Base-by-base conservation (phyloP, 2,113 vertebrate species). In the Sciurus niger region DNA sequence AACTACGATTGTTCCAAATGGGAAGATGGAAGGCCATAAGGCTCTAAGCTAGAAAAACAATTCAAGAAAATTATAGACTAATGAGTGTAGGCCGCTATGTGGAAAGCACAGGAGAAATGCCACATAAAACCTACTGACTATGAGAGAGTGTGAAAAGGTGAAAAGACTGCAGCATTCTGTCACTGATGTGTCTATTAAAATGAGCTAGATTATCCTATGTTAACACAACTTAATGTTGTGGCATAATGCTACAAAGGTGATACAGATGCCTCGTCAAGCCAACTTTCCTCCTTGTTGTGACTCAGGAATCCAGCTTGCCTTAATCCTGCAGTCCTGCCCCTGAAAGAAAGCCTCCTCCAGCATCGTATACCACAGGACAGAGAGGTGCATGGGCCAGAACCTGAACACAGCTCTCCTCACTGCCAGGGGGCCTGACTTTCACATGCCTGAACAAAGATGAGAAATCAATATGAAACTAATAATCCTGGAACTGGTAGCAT, bases 11-110 rank as follows among this genome's bases (percentile, higher is more conserved):
- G n/a, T 53, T 92, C 13, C 68, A 82, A 37, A 72, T 2, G 13
- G 4, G 4, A 8, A 24, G 17, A 32, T 24, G 8, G 1, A 12
- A 3, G 4, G 22, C 4, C 17, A 10, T 14, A 43, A 51, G 20
- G 16, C 2, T 55, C n/a, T 48, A 74, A 32, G 12, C 63, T 70
- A 70, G 40, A 93, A 88, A 37, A 20, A 63, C 53, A 55, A 89
- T 65, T 46, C 51, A 94, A 68, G 60, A 73, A 78, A 87, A 86
- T 48, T 40, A 58, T 46, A 79, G 74, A 87, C 1, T 11, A 9
- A 13, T 0, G 2, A 43, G 24, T 55, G 48, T 40, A 8, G 10
- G 16, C 11, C 73, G 13, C 51, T 34, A 7, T 20, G 24, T 7
- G 4, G 46, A 92, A 68, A 72, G 0, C 68, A 58, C 25, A 24